phyloP scores from a whole-genome alignment of 2,113 vertebrate species.

The Hystrix brachyura region DNA sequence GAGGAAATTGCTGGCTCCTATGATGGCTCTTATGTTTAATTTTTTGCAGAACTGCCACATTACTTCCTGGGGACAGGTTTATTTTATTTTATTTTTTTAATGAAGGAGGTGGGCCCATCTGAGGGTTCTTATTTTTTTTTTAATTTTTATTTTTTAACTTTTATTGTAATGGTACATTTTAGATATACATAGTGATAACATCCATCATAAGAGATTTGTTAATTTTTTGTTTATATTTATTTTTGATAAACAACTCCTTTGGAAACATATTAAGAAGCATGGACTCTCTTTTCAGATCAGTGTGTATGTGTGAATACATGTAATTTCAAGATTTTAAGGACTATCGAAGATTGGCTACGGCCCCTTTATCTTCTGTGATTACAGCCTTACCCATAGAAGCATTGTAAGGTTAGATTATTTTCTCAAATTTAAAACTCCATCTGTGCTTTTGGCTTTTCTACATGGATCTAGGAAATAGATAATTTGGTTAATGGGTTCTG shows the following conservation, averaged over 20 bases:
- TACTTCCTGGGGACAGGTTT: slow-evolving; percentile 11
- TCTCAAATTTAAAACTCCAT: slow-evolving; percentile 27
- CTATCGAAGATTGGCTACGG: neutral
- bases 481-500: slow-evolving; percentile 80
- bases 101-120: neutral
- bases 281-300: neutral
- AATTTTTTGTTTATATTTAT: neutral
- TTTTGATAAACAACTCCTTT: neutral
- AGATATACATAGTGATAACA: too few species aligned
- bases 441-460: slow-evolving; percentile 59
- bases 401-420: slow-evolving; percentile 37
- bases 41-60: neutral
- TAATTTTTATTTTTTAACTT: neutral
- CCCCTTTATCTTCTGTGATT: neutral
- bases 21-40: neutral
- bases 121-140: neutral
- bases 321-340: neutral
- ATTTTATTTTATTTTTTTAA: neutral
- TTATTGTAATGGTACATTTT: too few species aligned
- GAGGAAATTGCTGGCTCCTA: neutral
- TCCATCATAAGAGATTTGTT: neutral
- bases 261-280: neutral
- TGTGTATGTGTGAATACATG: neutral
- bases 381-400: neutral
- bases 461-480: slow-evolving; percentile 66